phyloP scores from a whole-genome alignment of 1,140 invertebrate genomes.

The Oscheius sp. region DNA sequence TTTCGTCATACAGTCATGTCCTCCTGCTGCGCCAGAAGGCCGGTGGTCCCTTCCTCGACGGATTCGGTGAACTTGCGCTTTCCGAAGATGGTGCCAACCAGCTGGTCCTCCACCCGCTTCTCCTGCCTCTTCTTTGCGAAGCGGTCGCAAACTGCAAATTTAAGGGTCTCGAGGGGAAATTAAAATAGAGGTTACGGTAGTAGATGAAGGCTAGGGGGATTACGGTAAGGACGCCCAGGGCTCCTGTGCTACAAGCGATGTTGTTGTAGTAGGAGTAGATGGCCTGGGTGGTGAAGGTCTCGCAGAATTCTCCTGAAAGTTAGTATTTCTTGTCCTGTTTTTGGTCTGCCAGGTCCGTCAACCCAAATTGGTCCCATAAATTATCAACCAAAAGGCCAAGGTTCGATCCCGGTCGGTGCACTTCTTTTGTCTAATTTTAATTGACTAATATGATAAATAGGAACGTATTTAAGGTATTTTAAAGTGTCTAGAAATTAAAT shows the following conservation, averaged over 20 bases:
- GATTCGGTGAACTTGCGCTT: background rate
- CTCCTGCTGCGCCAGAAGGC: conserved; percentile 3
- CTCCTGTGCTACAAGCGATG: conserved; percentile 14
- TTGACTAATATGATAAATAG: no score
- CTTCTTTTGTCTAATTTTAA: no score
- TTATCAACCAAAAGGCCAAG: no score
- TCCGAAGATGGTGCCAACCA: background rate
- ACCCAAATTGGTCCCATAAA: no score
- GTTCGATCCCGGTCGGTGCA: no score
- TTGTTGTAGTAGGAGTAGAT: conserved; percentile 30
- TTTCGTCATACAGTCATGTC: background rate
- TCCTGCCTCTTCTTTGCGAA: conserved; percentile 23
- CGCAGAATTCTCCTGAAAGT: conserved; percentile 16
- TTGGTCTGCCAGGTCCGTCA: no score
- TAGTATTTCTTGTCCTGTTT: no score
- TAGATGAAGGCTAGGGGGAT: conserved; percentile 26
- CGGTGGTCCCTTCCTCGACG: background rate
- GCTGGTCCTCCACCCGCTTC: conserved; percentile 24
- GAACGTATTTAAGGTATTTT: no score
- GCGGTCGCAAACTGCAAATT: conserved; percentile 28
- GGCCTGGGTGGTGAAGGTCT: conserved; percentile 15
- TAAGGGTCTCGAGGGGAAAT: background rate
- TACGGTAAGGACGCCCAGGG: conserved; percentile 20
- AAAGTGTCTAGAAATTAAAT: no score
- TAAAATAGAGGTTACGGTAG: background rate